Evolutionary conservation across 2,888 invertebrate genomes (phyloP), one percentile per base, ranked within the genome.

Genomic region (Amaurobius ferox): DNA sequence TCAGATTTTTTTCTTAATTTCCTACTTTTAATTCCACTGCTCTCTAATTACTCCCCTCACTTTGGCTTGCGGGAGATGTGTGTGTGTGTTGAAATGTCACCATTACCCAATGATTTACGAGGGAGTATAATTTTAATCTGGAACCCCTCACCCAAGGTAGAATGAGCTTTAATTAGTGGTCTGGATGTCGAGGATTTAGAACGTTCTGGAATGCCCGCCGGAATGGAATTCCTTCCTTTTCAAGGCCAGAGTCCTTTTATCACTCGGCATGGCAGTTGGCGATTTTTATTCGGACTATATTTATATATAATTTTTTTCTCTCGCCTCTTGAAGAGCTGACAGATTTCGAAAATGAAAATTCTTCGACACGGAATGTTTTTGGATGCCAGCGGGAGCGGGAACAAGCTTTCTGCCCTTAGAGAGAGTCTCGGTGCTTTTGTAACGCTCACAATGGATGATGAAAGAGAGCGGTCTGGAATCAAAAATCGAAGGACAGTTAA

Each of bases 71-170:
- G 48, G 48, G n/a, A 48, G 23, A 48, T 48, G 48, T 19, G 48
- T 7, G 48, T n/a, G 48, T n/a, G 48, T 71, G 71, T 79, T 79
- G 70, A 79, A 79, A 79, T 71, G 79, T 79, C 77, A 77, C 77
- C 67, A 77, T 77, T 77, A 77, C 79, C n/a, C 71, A 79, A 79
- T 81, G 80, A 81, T 81, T 81, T 73, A 81, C 80, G 80, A 74
- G 61, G 68, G 28, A 48, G 55, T 74, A 74, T 81, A 66, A 74
- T 68, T 80, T 80, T 80, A 80, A 80, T 80, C 79, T 80, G 55
- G 73, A 64, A 79, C 64, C 40, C 71, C 55, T n/a, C n/a, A n/a
- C n/a, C 39, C 40, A 66, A 72, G 72, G 73, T 80, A 80, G 80
- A 81, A 79, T 64, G 71, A 62, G 35, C 74, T 73, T 81, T 81